phyloP scores from a whole-genome alignment of 1,140 invertebrate species.

The Hylaeus volcanicus region DNA sequence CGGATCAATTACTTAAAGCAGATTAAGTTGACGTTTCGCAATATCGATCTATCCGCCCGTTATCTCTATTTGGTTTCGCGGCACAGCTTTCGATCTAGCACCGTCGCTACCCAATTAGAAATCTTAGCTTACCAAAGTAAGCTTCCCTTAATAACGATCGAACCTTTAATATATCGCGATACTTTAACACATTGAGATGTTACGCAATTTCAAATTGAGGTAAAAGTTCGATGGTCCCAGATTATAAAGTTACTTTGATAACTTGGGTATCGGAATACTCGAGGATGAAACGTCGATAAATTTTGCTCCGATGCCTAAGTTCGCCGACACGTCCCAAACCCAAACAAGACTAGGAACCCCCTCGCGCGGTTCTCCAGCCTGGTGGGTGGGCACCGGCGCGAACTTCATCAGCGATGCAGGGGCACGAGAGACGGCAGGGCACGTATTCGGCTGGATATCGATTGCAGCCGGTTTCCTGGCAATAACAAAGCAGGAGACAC shows the following conservation, averaged over 20 bases:
- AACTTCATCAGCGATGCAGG: slow-evolving; percentile 4
- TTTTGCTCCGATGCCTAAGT: too few relatives aligned
- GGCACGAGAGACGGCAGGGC: background rate
- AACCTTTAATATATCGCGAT: too few relatives aligned
- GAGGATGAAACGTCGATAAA: too few relatives aligned
- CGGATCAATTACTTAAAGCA: slow-evolving; percentile 31
- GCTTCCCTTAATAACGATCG: background rate
- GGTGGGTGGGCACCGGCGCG: background rate
- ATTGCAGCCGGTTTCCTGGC: slow-evolving; percentile 39
- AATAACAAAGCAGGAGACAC: slow-evolving; percentile 46
- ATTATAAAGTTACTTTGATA: too few relatives aligned
- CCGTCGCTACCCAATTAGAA: background rate
- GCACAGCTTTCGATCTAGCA: background rate
- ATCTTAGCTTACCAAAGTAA: background rate
- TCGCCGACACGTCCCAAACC: too few relatives aligned
- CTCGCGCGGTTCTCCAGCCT: too few relatives aligned
- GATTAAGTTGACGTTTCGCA: slow-evolving; percentile 1
- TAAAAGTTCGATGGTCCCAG: too few relatives aligned
- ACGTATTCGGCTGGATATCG: slow-evolving; percentile 24
- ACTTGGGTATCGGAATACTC: too few relatives aligned
- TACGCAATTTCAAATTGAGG: too few relatives aligned
- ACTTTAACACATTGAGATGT: too few relatives aligned
- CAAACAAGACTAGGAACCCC: too few relatives aligned
- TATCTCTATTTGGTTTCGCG: background rate
- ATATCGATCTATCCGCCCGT: background rate